Base-by-base conservation (phyloP, 2,113 vertebrate genomes). In the Aspidoscelis tigris region DNA sequence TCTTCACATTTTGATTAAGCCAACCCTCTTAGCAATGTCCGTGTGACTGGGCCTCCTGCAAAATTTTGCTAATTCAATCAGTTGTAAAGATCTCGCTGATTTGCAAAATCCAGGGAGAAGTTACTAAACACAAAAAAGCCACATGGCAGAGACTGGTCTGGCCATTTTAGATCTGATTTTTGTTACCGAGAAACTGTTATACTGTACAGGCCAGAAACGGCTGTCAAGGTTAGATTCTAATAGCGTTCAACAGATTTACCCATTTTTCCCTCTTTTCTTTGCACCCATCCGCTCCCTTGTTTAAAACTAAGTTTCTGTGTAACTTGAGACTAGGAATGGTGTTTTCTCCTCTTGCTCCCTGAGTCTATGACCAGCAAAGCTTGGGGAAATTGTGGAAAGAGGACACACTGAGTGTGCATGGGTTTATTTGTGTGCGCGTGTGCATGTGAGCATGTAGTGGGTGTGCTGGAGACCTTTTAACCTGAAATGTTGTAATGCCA, bases 401-500 rank as follows among this genome's bases (percentile, higher is more conserved):
- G 83, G 70, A 73, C 43, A 80, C 58, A 64, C 47, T 78, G 44
- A 80, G 61, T 80, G 39, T 82, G 33, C 80, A 73, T 82, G 53
- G 43, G 83, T 74, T 70, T 80, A 66, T 74, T 78, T 73, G 83
- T 80, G 77, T 80, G n/a, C 9, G 76, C 21, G 26, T 10, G 70
- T 80, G 76, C 81, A 33, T 84, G 83, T 66, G 70, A 80, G 70
- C 73, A 53, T 85, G 83, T 80, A 80, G 77, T 18, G 91, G 91
- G 93, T 95, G 95, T 94, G 94, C 83, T 95, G 94, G 93, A 89
- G 94, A 94, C 94, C 96, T 95, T 78, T 85, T 88, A 94, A 94
- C 96, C 96, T 95, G 93, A 96, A 94, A 93, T 97, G 94, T 96
- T 96, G 95, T 95, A 95, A 95, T 96, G 95, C 96, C 96, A 97